These are phyloP conservation scores for Leistus spinibarbis DNA, from an alignment of 2,888 invertebrate species.

Conservation along the genomic window DNA sequence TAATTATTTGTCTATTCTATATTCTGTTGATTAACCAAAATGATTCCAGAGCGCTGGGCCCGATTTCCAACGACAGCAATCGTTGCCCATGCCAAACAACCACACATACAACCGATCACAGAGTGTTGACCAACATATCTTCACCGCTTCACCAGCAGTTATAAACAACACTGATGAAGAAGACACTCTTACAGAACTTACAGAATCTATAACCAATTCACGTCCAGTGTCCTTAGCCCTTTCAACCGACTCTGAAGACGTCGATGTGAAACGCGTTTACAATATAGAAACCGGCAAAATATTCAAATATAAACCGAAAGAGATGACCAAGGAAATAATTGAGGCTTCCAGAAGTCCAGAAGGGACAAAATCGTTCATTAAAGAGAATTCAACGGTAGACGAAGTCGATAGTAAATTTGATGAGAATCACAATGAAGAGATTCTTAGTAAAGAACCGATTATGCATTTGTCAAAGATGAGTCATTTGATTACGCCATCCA, in stretches of 20 bases:
- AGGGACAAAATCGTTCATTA: constrained; percentile 28
- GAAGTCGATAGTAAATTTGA: constrained; percentile 36
- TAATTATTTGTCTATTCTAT: background rate
- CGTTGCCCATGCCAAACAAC: constrained; percentile 19
- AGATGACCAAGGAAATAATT: constrained; percentile 42
- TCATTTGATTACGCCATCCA: constrained; percentile 10
- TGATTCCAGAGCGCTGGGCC: constrained; percentile 18
- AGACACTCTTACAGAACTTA: constrained; percentile 11
- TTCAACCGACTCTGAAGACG: constrained; percentile 55
- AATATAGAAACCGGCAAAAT: constrained; percentile 52
- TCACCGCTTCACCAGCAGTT: constrained; percentile 43
- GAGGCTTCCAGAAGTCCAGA: constrained; percentile 39
- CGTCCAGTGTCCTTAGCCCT: constrained; percentile 45
- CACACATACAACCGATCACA: constrained; percentile 13
- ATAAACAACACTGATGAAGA: no score
- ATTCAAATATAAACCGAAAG: constrained; percentile 41
- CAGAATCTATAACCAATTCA: constrained; percentile 35
- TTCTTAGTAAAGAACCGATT: constrained; percentile 27
- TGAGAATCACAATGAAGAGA: constrained; percentile 32
- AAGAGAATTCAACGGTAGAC: constrained; percentile 13
- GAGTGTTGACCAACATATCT: constrained; percentile 33
- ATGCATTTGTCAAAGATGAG: constrained; percentile 36
- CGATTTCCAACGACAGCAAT: constrained; percentile 20
- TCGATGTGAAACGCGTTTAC: constrained; percentile 53
- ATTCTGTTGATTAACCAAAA: background rate